Conservation (phyloP, 1,140 invertebrate genomes). For the Panagrolaimus sp. region DNA sequence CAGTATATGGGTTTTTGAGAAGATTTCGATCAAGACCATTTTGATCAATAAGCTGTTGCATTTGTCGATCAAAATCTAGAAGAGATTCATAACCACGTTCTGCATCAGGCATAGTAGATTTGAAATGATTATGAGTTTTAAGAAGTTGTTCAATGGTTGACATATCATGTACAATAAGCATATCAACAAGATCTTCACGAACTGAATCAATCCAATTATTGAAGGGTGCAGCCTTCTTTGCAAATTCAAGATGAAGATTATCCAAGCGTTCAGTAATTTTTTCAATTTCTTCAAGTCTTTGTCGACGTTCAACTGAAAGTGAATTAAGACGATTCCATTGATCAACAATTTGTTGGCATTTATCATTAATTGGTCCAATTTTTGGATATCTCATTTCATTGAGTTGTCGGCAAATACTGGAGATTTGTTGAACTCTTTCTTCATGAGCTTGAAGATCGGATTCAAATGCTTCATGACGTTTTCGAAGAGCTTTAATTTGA, state of each 20-base stretch:
- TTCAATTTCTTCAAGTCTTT: conserved; percentile 77
- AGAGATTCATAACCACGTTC: conserved; percentile 95
- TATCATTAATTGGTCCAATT: conserved; percentile 80
- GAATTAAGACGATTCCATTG: conserved; percentile 78
- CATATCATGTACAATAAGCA: conserved; percentile 98
- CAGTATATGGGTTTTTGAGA: conserved; percentile 93
- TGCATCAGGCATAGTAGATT: conserved; percentile 87
- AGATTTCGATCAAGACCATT: conserved; percentile 87
- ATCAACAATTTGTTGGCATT: conserved; percentile 71
- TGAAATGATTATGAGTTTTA: conserved; percentile 91
- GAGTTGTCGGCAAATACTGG: conserved; percentile 94
- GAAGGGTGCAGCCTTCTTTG: conserved; percentile 94
- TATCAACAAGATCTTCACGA: conserved; percentile 93
- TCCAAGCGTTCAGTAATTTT: conserved; percentile 94
- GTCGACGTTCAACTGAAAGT: conserved; percentile 77
- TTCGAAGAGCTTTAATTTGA: conserved; percentile 75
- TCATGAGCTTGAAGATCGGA: conserved; percentile 91
- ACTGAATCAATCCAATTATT: conserved; percentile 97
- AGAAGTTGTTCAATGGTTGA: conserved; percentile 92
- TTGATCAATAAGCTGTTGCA: conserved; percentile 4
- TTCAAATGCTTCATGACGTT: conserved; percentile 99
- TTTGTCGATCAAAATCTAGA: conserved; percentile 74
- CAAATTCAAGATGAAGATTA: conserved; percentile 92
- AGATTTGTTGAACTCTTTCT: conserved; percentile 96
- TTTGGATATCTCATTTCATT: conserved; percentile 97